A percentile compares a stretch with the other conserved stretches of the same genome.
Conservation (phyloP, 2,888 invertebrate species). For the Norana najaformis region DNA sequence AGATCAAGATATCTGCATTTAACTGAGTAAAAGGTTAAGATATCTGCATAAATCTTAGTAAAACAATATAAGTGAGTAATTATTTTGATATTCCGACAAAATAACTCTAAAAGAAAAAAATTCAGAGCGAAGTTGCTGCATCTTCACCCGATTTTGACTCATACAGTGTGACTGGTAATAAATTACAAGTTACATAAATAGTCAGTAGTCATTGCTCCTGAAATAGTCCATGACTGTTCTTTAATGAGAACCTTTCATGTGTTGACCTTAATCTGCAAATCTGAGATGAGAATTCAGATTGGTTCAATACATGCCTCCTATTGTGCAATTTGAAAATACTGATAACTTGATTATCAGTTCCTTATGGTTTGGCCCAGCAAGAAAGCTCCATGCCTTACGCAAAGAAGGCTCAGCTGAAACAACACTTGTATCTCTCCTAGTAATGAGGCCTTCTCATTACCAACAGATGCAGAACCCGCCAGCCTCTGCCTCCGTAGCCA, state of each 20-base stretch:
- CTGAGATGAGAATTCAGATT: constrained; percentile 3
- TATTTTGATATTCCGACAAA: too few species aligned
- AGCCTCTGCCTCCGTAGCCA: not conserved
- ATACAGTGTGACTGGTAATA: not conserved
- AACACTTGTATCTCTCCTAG: constrained; percentile 6
- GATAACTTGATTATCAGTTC: not conserved
- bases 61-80: too few species aligned
- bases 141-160: not conserved
- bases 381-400: not conserved
- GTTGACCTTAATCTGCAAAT: not conserved
- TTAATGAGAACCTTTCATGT: constrained; percentile 1
- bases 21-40: too few species aligned
- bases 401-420: not conserved
- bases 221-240: not conserved
- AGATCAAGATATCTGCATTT: too few species aligned
- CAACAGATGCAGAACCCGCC: not conserved
- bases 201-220: not conserved
- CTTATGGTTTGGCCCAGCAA: not conserved
- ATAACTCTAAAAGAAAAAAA: too few species aligned
- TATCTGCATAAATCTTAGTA: too few species aligned
- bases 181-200: not conserved
- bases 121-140: not conserved
- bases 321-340: not conserved
- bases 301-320: constrained; percentile 5
- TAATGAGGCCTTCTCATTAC: constrained; percentile 13